Evolutionary conservation across 2,797 vertebrate species (phyloP), one percentile per base, ranked within the genome.

Genomic region (Platalea minor): DNA sequence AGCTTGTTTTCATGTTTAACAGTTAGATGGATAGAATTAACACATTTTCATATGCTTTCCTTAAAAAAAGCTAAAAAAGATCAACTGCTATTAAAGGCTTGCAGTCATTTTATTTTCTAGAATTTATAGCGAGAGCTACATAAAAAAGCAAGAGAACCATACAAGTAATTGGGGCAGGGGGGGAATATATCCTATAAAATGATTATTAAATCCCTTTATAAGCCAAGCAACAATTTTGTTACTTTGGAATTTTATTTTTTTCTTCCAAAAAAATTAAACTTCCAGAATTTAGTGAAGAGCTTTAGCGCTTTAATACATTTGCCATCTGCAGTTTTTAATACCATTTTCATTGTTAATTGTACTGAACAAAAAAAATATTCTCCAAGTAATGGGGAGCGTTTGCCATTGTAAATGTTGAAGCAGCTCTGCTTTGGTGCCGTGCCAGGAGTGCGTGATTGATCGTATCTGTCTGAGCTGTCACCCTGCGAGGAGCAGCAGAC

Each of bases 391-490:
- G 92, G 60, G 94, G 63, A 76, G 67, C 75, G 68, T 93, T 83
- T 91, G 90, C 94, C 69, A 73, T 78, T 79, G 80, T 41, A 75
- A 70, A 83, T 86, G 95, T 93, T 75, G 94, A 91, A 96, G 92
- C 88, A 84, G 91, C 88, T 86, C 93, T 60, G 93, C 93, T 89
- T 63, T 95, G 96, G 88, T 85, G 87, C 74, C 56, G 86, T 80
- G 96, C 96, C 92, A 91, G 92, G 85, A 96, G 92, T 31, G 54
- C 48, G 91, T 97, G 97, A 97, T 96, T 94, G 96, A 97, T 97
- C 91, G 95, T 94, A 87, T 97, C 95, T 97, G 95, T 96, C 97
- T 95, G 95, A 24, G 93, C 94, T 96, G 96, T 97, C 97, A 94
- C 97, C 96, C 96, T 69, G 94, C 81, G 96, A 96, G 97, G 91